These are phyloP conservation scores for Meiosimyza platycephala DNA, from an alignment of 2,888 invertebrate species.

Conservation along the genomic window DNA sequence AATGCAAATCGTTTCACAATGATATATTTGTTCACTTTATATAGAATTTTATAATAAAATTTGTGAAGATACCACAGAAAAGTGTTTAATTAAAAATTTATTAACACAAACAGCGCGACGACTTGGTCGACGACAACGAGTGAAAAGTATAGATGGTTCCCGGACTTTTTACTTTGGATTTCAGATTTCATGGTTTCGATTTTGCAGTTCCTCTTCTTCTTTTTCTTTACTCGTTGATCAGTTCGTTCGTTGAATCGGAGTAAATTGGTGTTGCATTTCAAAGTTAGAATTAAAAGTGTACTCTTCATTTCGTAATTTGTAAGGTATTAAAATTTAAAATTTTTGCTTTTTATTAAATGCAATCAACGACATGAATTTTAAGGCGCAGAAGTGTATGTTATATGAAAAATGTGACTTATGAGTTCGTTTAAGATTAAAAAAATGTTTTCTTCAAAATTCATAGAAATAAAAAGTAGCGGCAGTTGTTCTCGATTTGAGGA, in stretches of 20 bases:
- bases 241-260: conserved; percentile 34
- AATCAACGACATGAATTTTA: not conserved
- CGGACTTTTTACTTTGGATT: conserved; percentile 51
- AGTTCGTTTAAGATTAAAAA: too few species aligned
- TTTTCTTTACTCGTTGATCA: conserved; percentile 28
- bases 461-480: too few species aligned
- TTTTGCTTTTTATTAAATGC: not conserved
- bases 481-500: too few species aligned
- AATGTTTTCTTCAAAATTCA: too few species aligned
- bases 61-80: conserved; percentile 36
- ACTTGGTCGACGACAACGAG: conserved; percentile 40
- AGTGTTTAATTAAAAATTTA: conserved; percentile 31
- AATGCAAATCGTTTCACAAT: not conserved
- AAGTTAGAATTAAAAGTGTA: conserved; percentile 7
- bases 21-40: not conserved
- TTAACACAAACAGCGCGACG: conserved; percentile 35
- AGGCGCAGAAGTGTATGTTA: not conserved
- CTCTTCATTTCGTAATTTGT: not conserved
- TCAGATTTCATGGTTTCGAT: conserved; percentile 41
- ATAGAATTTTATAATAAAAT: conserved; percentile 33
- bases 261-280: conserved; percentile 38
- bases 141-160: conserved; percentile 45
- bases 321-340: not conserved
- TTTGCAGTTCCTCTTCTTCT: conserved; percentile 31
- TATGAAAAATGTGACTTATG: too few species aligned